Base-by-base conservation (phyloP, 2,113 vertebrate genomes). In the Australoheros scitulus region DNA sequence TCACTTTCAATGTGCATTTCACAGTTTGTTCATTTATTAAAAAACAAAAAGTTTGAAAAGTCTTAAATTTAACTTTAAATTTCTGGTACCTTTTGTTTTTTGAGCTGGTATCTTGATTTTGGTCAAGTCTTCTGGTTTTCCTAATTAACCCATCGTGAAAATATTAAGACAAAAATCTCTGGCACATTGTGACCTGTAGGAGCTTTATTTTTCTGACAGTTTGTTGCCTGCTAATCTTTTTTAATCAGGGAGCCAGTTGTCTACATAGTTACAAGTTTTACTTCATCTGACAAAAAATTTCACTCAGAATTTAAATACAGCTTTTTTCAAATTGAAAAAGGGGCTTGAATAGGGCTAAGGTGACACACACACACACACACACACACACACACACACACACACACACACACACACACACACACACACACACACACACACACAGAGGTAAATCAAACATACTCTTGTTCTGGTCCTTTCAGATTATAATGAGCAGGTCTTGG, bases 311-410 rank as follows among this genome's bases (percentile, higher is more conserved):
- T 87, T 85, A 80, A 84, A 89, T 78, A 86, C 43, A 6, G 36
- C 78, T 91, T 91, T 52, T 92, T 68, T 79, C 87, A 83, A 86
- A 87, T 61, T 38, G 55, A n/a, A 36, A 57, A 11, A 38, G 56
- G 76, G 8, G 47, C 1, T 83, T 82, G 82, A 90, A 90, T 80
- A 75, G 38, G 87, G 83, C 76, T 18, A 36, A 75, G 72, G n/a
- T n/a, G n/a, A n/a, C n/a, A n/a, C n/a, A 41, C 38, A 41, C 38
- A 41, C 41, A 11, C 38, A 41, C 38, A 41, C 38, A 22, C 38
- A 38, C 63, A 65, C 41, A 43, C 41, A 47, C 41, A 5, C 41
- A 43, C 41, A 14, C 63, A 10, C 36, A 17, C 34, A 5, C 32
- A 6, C 58, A 29, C 24, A 43, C 41, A 26, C 58, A 32, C 29